A percentile compares a stretch with the other conserved stretches of the same genome.
These are phyloP conservation scores for Trachemys scripta DNA, from an alignment of 2,113 vertebrate species.

Conservation along the genomic window DNA sequence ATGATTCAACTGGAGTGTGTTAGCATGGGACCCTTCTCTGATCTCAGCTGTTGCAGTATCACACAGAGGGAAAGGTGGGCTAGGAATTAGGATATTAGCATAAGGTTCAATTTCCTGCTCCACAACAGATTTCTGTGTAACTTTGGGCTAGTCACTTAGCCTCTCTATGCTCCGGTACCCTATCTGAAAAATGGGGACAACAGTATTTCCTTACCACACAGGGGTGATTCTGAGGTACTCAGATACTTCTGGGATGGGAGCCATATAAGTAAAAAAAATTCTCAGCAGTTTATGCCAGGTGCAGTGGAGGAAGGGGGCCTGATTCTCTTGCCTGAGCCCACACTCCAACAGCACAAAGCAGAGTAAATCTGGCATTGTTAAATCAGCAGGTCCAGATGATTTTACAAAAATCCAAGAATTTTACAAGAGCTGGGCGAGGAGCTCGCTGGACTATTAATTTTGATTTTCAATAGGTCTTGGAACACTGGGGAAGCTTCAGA, in stretches of 20 bases:
- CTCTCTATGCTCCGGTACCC: not conserved
- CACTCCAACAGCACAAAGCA: not conserved
- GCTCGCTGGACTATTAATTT: not conserved
- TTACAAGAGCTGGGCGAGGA: not conserved
- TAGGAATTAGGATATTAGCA: not conserved
- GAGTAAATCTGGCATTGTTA: not conserved
- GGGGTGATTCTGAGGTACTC: not conserved
- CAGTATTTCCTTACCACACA: not conserved
- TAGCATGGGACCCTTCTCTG: fast-evolving
- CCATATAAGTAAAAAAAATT: not conserved
- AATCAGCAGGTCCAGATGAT: not conserved
- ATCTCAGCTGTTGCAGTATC: not conserved
- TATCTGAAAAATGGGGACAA: not conserved
- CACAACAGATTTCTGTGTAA: not conserved
- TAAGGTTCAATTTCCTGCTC: not conserved
- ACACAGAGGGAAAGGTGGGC: not conserved
- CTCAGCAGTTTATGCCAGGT: not conserved
- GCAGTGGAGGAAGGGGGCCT: not conserved
- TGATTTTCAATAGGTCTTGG: not conserved
- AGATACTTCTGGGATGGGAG: not conserved
- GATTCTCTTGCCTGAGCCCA: not conserved
- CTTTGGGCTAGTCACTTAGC: not conserved
- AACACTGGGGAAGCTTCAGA: not conserved
- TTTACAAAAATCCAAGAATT: not conserved
- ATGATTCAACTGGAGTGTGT: not conserved